Base-by-base conservation (phyloP, 2,113 vertebrate species). In the Calidris pugnax region DNA sequence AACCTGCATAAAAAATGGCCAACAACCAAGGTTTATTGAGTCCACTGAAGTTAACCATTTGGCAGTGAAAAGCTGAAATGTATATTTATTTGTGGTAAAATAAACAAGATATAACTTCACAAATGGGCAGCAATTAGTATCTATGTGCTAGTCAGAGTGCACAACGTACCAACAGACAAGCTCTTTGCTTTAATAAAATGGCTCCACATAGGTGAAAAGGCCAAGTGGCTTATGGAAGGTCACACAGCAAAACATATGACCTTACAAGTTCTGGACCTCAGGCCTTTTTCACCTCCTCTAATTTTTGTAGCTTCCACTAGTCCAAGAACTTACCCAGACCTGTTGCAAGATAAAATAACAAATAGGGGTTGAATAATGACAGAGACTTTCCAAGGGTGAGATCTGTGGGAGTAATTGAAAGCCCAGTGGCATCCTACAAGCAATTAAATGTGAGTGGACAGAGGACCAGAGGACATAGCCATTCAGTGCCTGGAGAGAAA, bases 191-290 rank as follows among this genome's bases (percentile, higher is more conserved):
- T 50, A 35, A 57, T 48, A 41, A 47, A 57, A 67, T 50, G 18
- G 2, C 4, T 75, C 4, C 53, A 1, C 0, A 0, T 19, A 56
- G 2, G 3, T 64, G 35, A 74, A 84, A 53, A 85, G 11, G 8
- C 4, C 14, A 47, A 17, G 41, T 5, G 33, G 13, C 9, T 69
- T 55, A 37, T 48, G 41, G 39, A 60, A 74, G 26, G 11, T 47
- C 43, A 62, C 0, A 1, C 13, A 60, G 8, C 13, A 85, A 12
- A 55, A 39, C 6, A 24, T 10, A 63, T 74, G 17, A 56, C 2
- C 39, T 20, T 14, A 32, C 32, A 60, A 30, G 9, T 35, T 48
- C 26, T 91, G 28, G 5, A 32, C 32, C 14, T 67, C 56, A 41
- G 7, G 8, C 6, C 11, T 64, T 4, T 41, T 78, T 16, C 27